Evolutionary conservation across 2,888 invertebrate species (phyloP), one percentile per base, ranked within the genome.

Genomic region (Zeuzera pyrina): DNA sequence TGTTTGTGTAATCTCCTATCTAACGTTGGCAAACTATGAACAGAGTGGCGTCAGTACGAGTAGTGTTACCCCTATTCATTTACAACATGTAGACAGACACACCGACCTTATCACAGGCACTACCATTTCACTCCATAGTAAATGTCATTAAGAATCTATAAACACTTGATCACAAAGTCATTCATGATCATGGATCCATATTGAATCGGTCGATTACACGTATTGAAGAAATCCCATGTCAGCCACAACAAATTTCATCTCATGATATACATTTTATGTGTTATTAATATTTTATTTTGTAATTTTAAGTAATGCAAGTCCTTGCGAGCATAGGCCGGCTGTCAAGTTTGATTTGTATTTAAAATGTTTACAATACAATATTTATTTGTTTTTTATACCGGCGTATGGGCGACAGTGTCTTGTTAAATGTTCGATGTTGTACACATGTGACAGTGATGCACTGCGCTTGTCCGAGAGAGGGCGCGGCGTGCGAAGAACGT

Each of bases 351-450:
- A 12, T 24, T 24, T 24, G 10, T 11, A 13, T 32, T 14, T 14
- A 10, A 27, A 23, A 27, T 31, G 12, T 12, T 11, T 25, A 7
- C 10, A n/a, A 12, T 30, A 27, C 14, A 12, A 10, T 25, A 34
- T 29, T 22, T 11, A 28, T n/a, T n/a, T n/a, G n/a, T n/a, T n/a
- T n/a, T n/a, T n/a, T n/a, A n/a, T n/a, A n/a, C n/a, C n/a, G n/a
- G 15, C 10, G 13, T 8, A 25, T 8, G 25, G 5, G 25, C 12
- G 7, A 33, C 47, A 47, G 31, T 49, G 36, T 35, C 58, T 59
- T 55, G 64, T 46, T 74, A 58, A 55, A 53, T 81, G 78, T 77
- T 78, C 58, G 73, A 69, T 83, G 81, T 79, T 79, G 81, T 79
- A 57, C 67, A 65, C 70, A 58, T 57, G 73, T 72, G 65, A 61